Percentiles rank a stretch among this genome's conserved stretches.
These are phyloP conservation scores for Conchocele bisecta DNA, from an alignment of 2,888 invertebrate species.

Conservation along the genomic window DNA sequence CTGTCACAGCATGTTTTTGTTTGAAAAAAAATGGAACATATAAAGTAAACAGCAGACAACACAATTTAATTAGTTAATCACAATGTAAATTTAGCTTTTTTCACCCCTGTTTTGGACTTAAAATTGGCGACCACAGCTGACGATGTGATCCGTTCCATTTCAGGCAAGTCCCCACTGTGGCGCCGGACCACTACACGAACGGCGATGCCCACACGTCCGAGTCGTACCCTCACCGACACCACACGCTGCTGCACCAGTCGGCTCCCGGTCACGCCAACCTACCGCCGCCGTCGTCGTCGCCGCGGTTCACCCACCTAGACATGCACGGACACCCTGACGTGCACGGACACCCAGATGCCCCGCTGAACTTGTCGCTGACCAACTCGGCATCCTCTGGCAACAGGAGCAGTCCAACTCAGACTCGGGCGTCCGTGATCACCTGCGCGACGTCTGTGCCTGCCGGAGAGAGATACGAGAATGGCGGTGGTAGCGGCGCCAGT, in stretches of 20 bases:
- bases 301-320: conserved; percentile 44
- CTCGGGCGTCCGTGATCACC: conserved; percentile 73
- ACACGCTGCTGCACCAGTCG: conserved; percentile 25
- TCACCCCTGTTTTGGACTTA: no score
- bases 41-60: no score
- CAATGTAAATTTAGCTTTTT: no score
- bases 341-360: conserved; percentile 62
- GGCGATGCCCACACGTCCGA: conserved; percentile 48
- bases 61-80: no score
- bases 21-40: no score
- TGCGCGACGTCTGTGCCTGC: conserved; percentile 55
- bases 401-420: conserved; percentile 56
- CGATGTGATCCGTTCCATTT: no score
- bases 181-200: conserved; percentile 59
- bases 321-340: conserved; percentile 36
- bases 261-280: conserved; percentile 33
- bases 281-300: conserved; percentile 44
- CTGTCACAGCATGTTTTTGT: no score
- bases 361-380: conserved; percentile 72
- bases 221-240: conserved; percentile 38
- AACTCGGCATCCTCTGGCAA: conserved; percentile 35
- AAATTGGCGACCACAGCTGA: no score
- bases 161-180: conserved; percentile 38
- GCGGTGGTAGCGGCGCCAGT: no score
- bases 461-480: conserved; percentile 47